phyloP scores from a whole-genome alignment of 2,113 vertebrate species.

The Daboia siamensis region DNA sequence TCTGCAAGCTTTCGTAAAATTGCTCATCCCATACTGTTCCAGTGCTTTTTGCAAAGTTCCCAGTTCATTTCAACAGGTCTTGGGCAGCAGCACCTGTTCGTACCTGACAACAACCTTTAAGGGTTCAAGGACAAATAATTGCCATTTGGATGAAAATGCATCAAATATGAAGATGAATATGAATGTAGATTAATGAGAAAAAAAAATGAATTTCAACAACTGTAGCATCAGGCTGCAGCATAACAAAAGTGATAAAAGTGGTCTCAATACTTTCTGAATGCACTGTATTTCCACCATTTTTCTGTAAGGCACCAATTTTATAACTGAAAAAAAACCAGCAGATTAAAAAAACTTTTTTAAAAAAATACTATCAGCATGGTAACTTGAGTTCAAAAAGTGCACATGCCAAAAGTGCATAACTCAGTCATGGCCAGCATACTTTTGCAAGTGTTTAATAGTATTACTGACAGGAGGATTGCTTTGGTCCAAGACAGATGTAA shows the following conservation, averaged over 20 bases:
- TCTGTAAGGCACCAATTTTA: conserved; percentile 62
- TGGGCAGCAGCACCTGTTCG: not conserved
- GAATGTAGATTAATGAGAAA: too few relatives aligned
- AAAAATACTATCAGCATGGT: conserved; percentile 56
- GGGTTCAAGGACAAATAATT: not conserved
- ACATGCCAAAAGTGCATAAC: conserved; percentile 69
- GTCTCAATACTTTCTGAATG: too few relatives aligned
- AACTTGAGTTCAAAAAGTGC: conserved; percentile 61
- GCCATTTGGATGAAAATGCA: not conserved
- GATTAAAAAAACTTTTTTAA: conserved; percentile 66
- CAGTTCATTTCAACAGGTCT: not conserved
- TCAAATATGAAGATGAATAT: not conserved
- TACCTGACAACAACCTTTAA: conserved; percentile 19
- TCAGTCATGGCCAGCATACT: conserved; percentile 69
- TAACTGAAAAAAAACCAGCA: conserved; percentile 69
- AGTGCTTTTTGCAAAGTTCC: not conserved
- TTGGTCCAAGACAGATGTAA: conserved; percentile 67
- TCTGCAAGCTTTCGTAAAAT: not conserved
- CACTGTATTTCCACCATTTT: conserved; percentile 39
- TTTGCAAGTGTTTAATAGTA: conserved; percentile 66
- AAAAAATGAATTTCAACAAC: too few relatives aligned
- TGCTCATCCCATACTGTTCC: not conserved
- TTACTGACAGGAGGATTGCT: conserved; percentile 66
- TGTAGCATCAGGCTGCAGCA: too few relatives aligned
- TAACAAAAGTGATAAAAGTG: too few relatives aligned